Conservation (phyloP, 2,888 invertebrate genomes). For the Synergus itoensis region DNA sequence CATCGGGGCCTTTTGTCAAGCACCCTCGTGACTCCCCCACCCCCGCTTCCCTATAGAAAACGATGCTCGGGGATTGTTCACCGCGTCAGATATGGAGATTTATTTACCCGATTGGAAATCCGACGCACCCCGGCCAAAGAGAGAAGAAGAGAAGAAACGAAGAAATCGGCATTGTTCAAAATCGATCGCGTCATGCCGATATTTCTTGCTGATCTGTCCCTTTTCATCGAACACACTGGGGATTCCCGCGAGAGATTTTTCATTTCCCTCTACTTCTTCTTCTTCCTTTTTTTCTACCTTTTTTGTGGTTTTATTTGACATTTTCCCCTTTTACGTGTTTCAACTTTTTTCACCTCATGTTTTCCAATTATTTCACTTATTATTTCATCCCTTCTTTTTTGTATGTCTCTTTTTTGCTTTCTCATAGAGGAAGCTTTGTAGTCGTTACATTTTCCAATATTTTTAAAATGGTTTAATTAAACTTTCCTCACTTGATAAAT, state of each 20-base stretch:
- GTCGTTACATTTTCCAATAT: no score
- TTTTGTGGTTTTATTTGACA: constrained; percentile 8
- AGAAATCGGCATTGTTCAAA: constrained; percentile 64
- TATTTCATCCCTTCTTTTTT: constrained; percentile 7
- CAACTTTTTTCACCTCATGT: not conserved
- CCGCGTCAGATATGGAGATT: constrained; percentile 75
- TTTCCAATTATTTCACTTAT: not conserved
- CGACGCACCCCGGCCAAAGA: constrained; percentile 48
- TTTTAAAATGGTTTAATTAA: no score
- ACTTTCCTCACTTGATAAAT: no score
- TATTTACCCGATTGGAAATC: constrained; percentile 68
- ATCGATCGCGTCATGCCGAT: constrained; percentile 75
- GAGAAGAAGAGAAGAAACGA: constrained; percentile 50
- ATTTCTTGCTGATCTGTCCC: constrained; percentile 58
- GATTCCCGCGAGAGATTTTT: constrained; percentile 46
- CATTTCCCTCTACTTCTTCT: constrained; percentile 31
- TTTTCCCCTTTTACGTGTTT: not conserved
- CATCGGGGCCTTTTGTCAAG: constrained; percentile 62
- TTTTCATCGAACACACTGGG: constrained; percentile 54
- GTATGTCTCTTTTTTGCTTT: not conserved
- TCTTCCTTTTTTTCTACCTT: constrained; percentile 38
- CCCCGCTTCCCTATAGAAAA: constrained; percentile 58
- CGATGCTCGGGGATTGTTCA: constrained; percentile 64
- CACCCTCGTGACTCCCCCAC: constrained; percentile 49
- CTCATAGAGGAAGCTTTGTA: no score